Evolutionary conservation across 2,888 invertebrate genomes (phyloP).

Genomic region (Meliscaeva auricollis): DNA sequence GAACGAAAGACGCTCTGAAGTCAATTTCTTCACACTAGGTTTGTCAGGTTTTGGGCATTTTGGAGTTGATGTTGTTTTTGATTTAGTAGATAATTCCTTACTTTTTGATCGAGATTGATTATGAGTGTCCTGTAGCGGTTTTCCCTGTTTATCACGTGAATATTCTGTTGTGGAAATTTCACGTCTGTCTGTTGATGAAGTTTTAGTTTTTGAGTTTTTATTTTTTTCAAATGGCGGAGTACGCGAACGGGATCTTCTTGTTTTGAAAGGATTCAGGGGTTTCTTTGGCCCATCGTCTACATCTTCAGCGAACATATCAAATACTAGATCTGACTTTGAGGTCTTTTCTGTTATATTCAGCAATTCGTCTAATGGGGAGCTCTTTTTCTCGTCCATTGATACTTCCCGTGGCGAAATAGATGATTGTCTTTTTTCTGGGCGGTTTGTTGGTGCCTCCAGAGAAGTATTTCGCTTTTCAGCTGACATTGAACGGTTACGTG

Average conservation of each 20-base stretch:
- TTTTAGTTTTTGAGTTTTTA: not conserved
- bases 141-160: not conserved
- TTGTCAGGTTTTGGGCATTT: conserved; percentile 5
- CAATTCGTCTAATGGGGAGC: not conserved
- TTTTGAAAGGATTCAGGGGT: conserved; percentile 21
- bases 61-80: conserved; percentile 6
- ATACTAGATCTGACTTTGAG: conserved; percentile 13
- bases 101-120: conserved; percentile 18
- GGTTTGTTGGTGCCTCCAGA: not conserved
- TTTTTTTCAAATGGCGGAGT: not conserved
- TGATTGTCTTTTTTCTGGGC: not conserved
- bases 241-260: not conserved
- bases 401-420: not conserved
- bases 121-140: not conserved
- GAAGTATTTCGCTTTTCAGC: conserved; percentile 25
- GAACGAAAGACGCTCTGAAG: conserved; percentile 20
- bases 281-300: conserved; percentile 38
- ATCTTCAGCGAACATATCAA: conserved; percentile 72
- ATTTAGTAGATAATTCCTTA: conserved; percentile 15
- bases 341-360: conserved; percentile 18
- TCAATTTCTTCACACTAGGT: not conserved
- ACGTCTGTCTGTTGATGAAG: not conserved
- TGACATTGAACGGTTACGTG: conserved; percentile 41
- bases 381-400: not conserved
- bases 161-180: conserved; percentile 4